Percentiles rank a stretch among this genome's conserved stretches.
phyloP scores from a whole-genome alignment of 2,888 invertebrate genomes.

The Platycheirus albimanus region DNA sequence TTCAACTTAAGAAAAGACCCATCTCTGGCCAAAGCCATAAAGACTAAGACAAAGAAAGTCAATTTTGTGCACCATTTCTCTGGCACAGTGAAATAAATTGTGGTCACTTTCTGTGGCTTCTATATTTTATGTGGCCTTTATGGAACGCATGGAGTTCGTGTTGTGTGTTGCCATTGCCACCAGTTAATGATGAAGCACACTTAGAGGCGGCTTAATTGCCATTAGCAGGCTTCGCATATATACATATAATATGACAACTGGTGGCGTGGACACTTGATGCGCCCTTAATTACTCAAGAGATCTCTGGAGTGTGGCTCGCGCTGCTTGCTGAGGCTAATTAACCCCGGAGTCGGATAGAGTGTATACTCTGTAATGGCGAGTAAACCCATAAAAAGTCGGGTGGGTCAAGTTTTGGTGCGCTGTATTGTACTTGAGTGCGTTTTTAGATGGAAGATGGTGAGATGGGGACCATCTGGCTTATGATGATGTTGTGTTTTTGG shows the following conservation, averaged over 20 bases:
- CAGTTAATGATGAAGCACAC: slow-evolving; percentile 55
- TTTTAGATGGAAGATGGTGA: slow-evolving; percentile 32
- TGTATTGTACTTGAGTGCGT: slow-evolving; percentile 71
- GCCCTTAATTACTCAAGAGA: slow-evolving; percentile 69
- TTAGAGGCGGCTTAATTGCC: slow-evolving; percentile 65
- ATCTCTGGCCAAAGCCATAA: slow-evolving; percentile 21
- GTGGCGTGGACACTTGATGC: slow-evolving; percentile 70
- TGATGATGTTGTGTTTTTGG: slow-evolving; percentile 38
- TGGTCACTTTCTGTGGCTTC: slow-evolving; percentile 67
- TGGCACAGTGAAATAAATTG: slow-evolving; percentile 17
- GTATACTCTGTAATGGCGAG: slow-evolving; percentile 3
- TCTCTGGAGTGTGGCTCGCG: slow-evolving; percentile 72
- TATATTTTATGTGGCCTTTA: slow-evolving; percentile 32
- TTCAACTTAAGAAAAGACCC: neutral
- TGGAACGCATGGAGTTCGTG: slow-evolving; percentile 19
- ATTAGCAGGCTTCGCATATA: slow-evolving; percentile 57
- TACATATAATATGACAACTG: slow-evolving; percentile 57
- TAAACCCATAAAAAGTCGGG: slow-evolving; percentile 66
- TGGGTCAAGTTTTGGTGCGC: slow-evolving; percentile 71
- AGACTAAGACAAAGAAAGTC: slow-evolving; percentile 73
- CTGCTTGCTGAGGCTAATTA: slow-evolving; percentile 73
- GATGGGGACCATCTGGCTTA: slow-evolving; percentile 65
- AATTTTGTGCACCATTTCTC: slow-evolving; percentile 55
- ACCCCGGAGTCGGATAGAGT: slow-evolving; percentile 63
- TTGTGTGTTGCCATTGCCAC: slow-evolving; percentile 28